A percentile compares a stretch with the other conserved stretches of the same genome.
phyloP scores from a whole-genome alignment of 2,113 vertebrate species.

The Elephantulus edwardii region DNA sequence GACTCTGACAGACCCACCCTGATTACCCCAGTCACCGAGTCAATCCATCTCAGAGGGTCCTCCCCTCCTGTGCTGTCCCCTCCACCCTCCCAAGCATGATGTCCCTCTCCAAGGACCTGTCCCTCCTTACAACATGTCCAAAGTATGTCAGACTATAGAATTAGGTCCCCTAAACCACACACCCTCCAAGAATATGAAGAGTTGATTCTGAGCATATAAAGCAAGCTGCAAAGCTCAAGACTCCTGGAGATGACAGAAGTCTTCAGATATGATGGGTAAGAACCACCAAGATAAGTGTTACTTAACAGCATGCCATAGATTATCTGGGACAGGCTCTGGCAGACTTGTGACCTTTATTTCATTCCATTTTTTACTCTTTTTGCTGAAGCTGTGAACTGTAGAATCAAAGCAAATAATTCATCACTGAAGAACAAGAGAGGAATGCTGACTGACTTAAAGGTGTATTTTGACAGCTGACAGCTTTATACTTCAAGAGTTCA shows the following conservation, averaged over 20 bases:
- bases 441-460: background rate
- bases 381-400: conserved; percentile 14
- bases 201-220: background rate
- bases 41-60: too few relatives aligned
- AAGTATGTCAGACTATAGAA: too few relatives aligned
- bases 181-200: background rate
- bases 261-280: background rate
- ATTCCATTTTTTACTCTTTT: background rate
- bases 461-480: background rate
- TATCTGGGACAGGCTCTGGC: background rate
- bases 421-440: background rate
- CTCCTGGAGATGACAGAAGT: background rate
- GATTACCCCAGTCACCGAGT: too few relatives aligned
- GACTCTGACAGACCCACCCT: too few relatives aligned
- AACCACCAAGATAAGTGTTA: background rate
- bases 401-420: background rate
- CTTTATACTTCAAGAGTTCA: conserved; percentile 1
- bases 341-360: background rate
- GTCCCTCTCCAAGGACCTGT: too few relatives aligned
- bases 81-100: too few relatives aligned
- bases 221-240: background rate
- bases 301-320: background rate
- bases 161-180: background rate
- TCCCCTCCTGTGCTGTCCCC: too few relatives aligned
- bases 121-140: too few relatives aligned